Conservation (phyloP, 2,888 invertebrate genomes). For the Troides aeacus region DNA sequence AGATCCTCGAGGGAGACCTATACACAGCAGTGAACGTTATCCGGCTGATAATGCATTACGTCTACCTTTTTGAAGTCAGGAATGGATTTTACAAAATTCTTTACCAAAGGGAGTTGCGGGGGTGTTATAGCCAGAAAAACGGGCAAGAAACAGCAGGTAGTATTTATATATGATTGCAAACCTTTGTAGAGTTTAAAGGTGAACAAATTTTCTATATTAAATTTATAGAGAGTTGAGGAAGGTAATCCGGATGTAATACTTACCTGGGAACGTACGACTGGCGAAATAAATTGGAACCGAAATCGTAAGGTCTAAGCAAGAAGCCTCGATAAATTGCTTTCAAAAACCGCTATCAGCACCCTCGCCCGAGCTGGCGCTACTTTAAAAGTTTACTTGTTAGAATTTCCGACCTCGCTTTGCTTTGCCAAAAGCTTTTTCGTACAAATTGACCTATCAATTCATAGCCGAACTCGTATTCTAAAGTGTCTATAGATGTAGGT, state of each 20-base stretch:
- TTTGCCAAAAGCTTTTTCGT: conserved; percentile 27
- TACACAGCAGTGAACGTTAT: no score
- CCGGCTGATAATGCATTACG: no score
- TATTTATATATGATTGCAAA: not conserved
- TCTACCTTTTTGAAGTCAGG: no score
- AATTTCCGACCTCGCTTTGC: conserved; percentile 27
- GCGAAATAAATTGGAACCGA: conserved; percentile 30
- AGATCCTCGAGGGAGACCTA: no score
- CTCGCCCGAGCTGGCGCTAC: conserved; percentile 15
- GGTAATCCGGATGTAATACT: conserved; percentile 26
- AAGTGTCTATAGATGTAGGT: conserved; percentile 2
- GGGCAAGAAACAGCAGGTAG: not conserved
- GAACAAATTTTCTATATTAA: conserved; percentile 22
- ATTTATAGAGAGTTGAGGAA: conserved; percentile 23
- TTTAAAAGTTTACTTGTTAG: conserved; percentile 31
- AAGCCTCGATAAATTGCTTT: conserved; percentile 29
- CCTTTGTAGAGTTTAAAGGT: conserved; percentile 9
- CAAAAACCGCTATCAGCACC: conserved; percentile 30
- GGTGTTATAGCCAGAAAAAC: not conserved
- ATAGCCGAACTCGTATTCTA: conserved; percentile 17
- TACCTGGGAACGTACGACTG: conserved; percentile 30
- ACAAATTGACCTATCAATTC: conserved; percentile 30
- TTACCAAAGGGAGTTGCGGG: no score
- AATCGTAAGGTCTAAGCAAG: conserved; percentile 31
- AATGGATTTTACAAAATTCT: no score